phyloP scores from a whole-genome alignment of 2,113 vertebrate species.

The Lagenorhynchus albirostris region DNA sequence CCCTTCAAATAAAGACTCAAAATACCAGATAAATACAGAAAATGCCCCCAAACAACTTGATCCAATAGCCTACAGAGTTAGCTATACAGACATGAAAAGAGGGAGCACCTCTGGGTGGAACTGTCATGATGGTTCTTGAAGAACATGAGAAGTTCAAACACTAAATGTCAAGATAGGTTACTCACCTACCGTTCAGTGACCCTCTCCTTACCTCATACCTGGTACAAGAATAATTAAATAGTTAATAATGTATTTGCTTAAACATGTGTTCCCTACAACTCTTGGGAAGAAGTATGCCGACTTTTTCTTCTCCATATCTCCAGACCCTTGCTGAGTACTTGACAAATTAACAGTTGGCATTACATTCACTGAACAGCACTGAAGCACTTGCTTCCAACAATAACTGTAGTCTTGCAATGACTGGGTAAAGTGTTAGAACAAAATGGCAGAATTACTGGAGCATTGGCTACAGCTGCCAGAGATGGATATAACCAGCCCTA shows the following conservation, averaged over 20 bases:
- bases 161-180: background rate
- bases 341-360: background rate
- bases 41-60: background rate
- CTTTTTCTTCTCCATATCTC: background rate
- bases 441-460: background rate
- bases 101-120: background rate
- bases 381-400: constrained; percentile 3
- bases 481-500: background rate
- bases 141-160: background rate
- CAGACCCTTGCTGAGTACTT: background rate
- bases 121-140: background rate
- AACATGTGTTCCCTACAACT: background rate
- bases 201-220: background rate
- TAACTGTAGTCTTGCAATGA: background rate
- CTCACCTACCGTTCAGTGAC: background rate
- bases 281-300: background rate
- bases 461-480: background rate
- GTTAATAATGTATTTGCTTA: background rate
- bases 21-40: background rate
- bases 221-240: background rate
- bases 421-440: background rate
- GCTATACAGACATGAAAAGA: background rate
- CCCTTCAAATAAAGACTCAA: background rate
- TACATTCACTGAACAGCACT: background rate
- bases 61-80: background rate